Evolutionary conservation across 2,113 vertebrate genomes (phyloP), one percentile per base, ranked within the genome.

Genomic region (Scartelaos histophorus): DNA sequence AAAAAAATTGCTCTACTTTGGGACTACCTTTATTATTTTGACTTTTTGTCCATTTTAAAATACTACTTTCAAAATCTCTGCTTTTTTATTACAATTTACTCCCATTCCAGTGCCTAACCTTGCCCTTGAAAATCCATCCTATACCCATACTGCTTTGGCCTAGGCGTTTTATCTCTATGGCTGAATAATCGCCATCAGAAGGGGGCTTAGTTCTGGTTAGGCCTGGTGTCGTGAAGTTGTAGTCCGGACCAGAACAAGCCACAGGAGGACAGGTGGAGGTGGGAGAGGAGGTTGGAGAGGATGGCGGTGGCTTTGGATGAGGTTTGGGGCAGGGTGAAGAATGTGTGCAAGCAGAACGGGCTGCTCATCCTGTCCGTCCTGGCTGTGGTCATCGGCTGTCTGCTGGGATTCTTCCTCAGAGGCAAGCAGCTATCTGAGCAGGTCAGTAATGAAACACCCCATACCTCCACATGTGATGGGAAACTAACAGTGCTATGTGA

Each of bases 291-390:
- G 29, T 19, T 15, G 82, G 68, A 75, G 71, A 73, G 85, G 87
- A 97, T 95, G 95, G 94, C 93, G 17, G 94, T 93, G 91, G 92
- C 92, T 43, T 79, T 95, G 74, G 93, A 94, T 17, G 94, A 95
- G 74, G 73, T 95, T 75, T 94, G 96, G 85, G 94, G 91, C 61
- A 93, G 95, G 57, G 94, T 95, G 85, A 95, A 96, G 90, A 97
- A 96, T 13, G 95, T 97, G 74, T 98, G 95, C 91, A 94, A 94
- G 90, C 95, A 95, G 86, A 99, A 99, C 0, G 97, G 97, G 45
- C 92, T 99, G 82, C 97, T 99, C 84, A 96, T 99, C 90, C 92
- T 99, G 70, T 99, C 97, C 0, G 98, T 99, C 75, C 53, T 99
- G 60, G 98, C 97, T 0, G 97, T 99, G 89, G 96, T 97, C 66